A percentile compares a stretch with the other conserved stretches of the same genome.
Conservation (phyloP, 30 jellyfish, hydroid and myxozoan genomes). For the Aurelia aurita complex sp. Pacific region DNA sequence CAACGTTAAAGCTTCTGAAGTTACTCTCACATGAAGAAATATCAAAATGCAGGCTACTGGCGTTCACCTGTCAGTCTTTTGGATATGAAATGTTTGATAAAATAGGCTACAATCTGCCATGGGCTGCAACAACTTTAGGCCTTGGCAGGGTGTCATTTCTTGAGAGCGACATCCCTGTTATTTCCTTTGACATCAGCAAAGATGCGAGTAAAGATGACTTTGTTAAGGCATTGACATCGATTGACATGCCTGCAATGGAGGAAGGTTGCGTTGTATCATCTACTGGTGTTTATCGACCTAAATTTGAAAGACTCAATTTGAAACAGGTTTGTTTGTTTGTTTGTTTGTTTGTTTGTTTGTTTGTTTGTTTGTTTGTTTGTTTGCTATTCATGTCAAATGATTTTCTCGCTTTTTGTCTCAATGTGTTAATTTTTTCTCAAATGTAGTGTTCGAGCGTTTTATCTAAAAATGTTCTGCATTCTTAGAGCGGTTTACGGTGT, state of each 20-base stretch:
- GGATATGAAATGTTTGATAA: slow-evolving; percentile 18
- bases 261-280: slow-evolving; percentile 47
- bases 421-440: too few species aligned
- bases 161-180: slow-evolving; percentile 53
- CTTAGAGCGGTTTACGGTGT: too few species aligned
- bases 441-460: too few species aligned
- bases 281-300: slow-evolving; percentile 6
- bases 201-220: slow-evolving; percentile 40
- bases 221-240: slow-evolving; percentile 10
- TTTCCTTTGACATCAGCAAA: slow-evolving; percentile 33
- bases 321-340: not conserved
- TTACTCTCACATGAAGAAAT: slow-evolving; percentile 2
- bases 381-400: too few species aligned
- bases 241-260: slow-evolving; percentile 18
- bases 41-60: slow-evolving; percentile 20
- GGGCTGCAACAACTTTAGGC: slow-evolving; percentile 72
- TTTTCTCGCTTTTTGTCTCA: too few species aligned
- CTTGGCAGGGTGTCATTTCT: slow-evolving; percentile 48
- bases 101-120: slow-evolving; percentile 18
- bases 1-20: slow-evolving; percentile 48
- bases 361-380: too few species aligned
- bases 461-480: too few species aligned
- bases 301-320: not conserved
- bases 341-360: too few species aligned
- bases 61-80: slow-evolving; percentile 19